Base-by-base conservation (phyloP, 2,113 vertebrate species). In the Rhodinocichla rosea region DNA sequence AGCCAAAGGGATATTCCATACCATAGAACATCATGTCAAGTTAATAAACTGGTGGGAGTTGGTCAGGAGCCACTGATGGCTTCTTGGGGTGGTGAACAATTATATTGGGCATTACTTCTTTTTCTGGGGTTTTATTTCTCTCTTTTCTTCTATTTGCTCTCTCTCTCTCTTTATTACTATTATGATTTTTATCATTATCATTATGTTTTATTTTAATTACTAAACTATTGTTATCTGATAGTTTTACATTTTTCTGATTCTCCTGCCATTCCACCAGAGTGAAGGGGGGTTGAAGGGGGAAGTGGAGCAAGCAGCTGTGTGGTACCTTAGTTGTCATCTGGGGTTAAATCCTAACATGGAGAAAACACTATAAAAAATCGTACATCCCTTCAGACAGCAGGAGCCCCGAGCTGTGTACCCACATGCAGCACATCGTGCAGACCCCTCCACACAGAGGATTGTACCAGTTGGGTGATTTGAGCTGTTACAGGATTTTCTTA, bases 391-490 rank as follows among this genome's bases (percentile, higher is more conserved):
- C 42, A 60, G 44, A 60, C 39, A 69, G 12, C 20, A 59, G 33
- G 56, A 76, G 20, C 50, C 52, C n/a, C 0, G 0, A 57, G 10
- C 42, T 71, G 42, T 47, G 62, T 13, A 63, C 23, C 3, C 76
- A n/a, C 3, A 0, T 1, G 5, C 28, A 67, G 42, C 45, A 35
- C 1, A 2, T 15, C 0, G 0, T 27, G 15, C 73, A 77, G 53
- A 55, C 6, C 28, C 16, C 63, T 64, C 55, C 7, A 5, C 45
- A 57, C 15, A 47, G 26, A 30, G 5, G 3, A 10, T 39, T 83
- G 42, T 16, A 40, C 23, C 33, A 74, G 2, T 6, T 74, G n/a
- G n/a, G 42, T 40, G 22, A 39, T 28, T 59, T 5, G 12, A 86
- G 24, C 15, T 59, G 11, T n/a, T 23, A 64, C 32, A n/a, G 27